Percentiles rank a stretch among this genome's conserved stretches.
These are phyloP conservation scores for Poecilia gillii DNA, from an alignment of 2,797 vertebrate species.

Conservation along the genomic window DNA sequence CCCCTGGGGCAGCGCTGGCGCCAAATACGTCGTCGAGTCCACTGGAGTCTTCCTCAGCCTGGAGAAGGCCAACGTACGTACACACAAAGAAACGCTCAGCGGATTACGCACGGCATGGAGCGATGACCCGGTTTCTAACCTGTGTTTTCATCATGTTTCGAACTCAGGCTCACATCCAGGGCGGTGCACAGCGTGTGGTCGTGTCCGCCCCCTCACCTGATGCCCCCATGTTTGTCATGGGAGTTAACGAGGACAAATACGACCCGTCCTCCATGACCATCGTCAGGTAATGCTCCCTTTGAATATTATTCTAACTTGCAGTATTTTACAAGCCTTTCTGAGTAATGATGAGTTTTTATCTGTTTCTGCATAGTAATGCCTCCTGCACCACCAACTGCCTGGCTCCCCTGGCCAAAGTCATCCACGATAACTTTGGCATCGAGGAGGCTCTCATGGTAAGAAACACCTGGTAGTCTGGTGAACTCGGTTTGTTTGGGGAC, in stretches of 20 bases:
- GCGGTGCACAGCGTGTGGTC: slow-evolving; percentile 86
- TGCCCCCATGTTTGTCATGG: slow-evolving; percentile 92
- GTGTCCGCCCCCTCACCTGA: slow-evolving; percentile 89
- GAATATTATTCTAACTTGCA: neutral
- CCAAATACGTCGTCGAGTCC: slow-evolving; percentile 87
- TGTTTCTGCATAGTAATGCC: slow-evolving; percentile 82
- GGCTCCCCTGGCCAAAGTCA: slow-evolving; percentile 91
- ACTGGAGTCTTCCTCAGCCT: slow-evolving; percentile 88
- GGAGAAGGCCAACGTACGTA: slow-evolving; percentile 86
- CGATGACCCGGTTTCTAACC: slow-evolving; percentile 11
- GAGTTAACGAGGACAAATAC: slow-evolving; percentile 89
- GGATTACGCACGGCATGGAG: neutral
- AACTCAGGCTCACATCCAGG: slow-evolving; percentile 82
- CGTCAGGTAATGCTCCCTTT: slow-evolving; percentile 81
- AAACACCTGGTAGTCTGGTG: neutral
- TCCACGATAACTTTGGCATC: slow-evolving; percentile 89
- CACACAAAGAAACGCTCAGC: neutral
- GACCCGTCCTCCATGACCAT: slow-evolving; percentile 85
- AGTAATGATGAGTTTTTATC: slow-evolving; percentile 10
- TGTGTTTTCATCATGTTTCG: neutral
- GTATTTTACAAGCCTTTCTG: neutral
- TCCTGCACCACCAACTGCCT: slow-evolving; percentile 95
- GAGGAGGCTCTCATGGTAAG: slow-evolving; percentile 90
- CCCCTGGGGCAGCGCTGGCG: slow-evolving; percentile 84
- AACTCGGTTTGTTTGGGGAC: too few species aligned